Conservation (phyloP, 2,888 invertebrate species). For the Leucoma salicis region DNA sequence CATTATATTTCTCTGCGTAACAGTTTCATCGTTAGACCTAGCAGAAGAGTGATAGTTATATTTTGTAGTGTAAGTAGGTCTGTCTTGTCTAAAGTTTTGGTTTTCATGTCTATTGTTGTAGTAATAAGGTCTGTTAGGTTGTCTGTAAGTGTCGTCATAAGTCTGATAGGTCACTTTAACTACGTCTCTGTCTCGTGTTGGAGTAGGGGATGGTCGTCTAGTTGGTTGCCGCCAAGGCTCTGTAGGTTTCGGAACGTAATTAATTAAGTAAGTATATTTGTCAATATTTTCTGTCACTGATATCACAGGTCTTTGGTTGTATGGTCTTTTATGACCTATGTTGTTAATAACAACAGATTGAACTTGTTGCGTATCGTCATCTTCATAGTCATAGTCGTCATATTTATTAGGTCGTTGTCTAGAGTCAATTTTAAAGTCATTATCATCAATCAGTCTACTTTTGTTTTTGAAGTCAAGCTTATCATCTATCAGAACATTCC, state of each 20-base stretch:
- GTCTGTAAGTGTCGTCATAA: conserved; percentile 72
- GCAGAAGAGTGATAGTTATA: conserved; percentile 58
- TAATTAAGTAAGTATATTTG: conserved; percentile 77
- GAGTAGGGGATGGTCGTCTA: conserved; percentile 41
- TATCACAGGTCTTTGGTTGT: conserved; percentile 61
- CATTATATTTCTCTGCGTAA: conserved; percentile 23
- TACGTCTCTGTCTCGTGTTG: conserved; percentile 57
- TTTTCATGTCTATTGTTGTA: conserved; percentile 57
- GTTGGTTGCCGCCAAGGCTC: conserved; percentile 72
- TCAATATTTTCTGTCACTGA: conserved; percentile 75
- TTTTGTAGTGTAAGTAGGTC: conserved; percentile 48
- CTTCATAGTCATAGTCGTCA: conserved; percentile 56
- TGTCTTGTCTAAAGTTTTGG: conserved; percentile 52
- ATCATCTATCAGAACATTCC: conserved; percentile 70
- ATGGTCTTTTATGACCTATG: conserved; percentile 63
- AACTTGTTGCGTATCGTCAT: conserved; percentile 59
- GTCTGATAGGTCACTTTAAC: conserved; percentile 76
- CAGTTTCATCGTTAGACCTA: conserved; percentile 60
- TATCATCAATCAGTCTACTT: conserved; percentile 62
- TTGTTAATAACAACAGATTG: conserved; percentile 72
- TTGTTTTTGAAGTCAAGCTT: conserved; percentile 83
- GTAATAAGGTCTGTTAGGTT: conserved; percentile 66
- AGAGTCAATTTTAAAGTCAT: conserved; percentile 37
- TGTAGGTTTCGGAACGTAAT: conserved; percentile 77
- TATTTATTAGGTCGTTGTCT: conserved; percentile 53